These are phyloP conservation scores for Epinotia nisella DNA, from an alignment of 2,888 invertebrate genomes.

Conservation along the genomic window DNA sequence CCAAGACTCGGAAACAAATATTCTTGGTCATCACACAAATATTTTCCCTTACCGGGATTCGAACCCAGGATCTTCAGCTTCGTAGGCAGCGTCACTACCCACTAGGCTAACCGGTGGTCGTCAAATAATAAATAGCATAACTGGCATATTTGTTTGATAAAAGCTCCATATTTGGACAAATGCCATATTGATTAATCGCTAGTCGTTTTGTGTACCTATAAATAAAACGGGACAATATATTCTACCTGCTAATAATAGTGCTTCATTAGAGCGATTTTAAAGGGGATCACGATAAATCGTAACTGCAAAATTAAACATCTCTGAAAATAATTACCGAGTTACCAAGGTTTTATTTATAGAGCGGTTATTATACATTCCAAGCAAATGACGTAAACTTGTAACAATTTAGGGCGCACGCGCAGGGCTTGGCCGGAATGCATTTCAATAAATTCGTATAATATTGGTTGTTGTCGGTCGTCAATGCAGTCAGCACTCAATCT, in stretches of 20 bases:
- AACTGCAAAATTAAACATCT: conserved; percentile 1
- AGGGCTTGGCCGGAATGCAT: conserved; percentile 58
- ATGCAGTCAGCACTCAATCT: conserved; percentile 2
- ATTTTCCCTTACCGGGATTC: no score
- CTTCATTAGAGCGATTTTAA: background rate
- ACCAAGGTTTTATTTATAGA: conserved; percentile 35
- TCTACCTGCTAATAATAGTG: background rate
- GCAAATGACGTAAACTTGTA: conserved; percentile 56
- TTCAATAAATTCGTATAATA: conserved; percentile 53
- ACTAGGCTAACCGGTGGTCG: no score
- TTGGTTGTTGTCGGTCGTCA: conserved; percentile 24
- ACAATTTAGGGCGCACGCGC: conserved; percentile 61
- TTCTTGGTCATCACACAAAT: no score
- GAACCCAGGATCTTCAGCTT: no score
- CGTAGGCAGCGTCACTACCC: no score
- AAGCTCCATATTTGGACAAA: no score
- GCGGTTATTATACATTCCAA: conserved; percentile 20
- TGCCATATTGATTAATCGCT: no score
- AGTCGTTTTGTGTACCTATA: no score
- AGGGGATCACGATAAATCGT: background rate
- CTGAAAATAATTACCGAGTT: background rate
- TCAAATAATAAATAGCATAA: no score
- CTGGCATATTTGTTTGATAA: no score
- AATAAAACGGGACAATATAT: background rate
- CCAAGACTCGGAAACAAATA: no score